Evolutionary conservation across 2,888 invertebrate genomes (phyloP).

Genomic region (Selenia dentaria): DNA sequence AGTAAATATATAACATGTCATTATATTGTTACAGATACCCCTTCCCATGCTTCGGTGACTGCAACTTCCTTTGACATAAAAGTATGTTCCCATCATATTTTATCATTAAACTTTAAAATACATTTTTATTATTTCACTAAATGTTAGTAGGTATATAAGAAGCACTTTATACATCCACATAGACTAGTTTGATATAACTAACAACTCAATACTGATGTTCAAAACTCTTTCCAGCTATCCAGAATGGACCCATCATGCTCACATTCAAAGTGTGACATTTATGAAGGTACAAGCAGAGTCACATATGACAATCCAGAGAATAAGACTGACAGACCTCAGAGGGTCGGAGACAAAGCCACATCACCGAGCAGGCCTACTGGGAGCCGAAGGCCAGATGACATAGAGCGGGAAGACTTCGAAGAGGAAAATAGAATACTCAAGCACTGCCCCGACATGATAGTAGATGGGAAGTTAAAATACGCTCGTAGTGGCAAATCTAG

Average conservation of each 20-base stretch:
- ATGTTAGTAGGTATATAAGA: too few relatives aligned
- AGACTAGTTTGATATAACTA: too few relatives aligned
- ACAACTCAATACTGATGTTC: too few relatives aligned
- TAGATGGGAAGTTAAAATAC: constrained; percentile 64
- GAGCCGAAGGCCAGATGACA: constrained; percentile 62
- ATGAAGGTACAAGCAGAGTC: constrained; percentile 52
- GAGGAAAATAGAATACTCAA: constrained; percentile 76
- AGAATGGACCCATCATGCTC: constrained; percentile 79
- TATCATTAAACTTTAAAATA: too few relatives aligned
- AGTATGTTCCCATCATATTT: background rate
- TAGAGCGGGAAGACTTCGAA: constrained; percentile 76
- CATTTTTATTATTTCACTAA: too few relatives aligned
- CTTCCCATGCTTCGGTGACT: background rate
- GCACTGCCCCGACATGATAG: constrained; percentile 69
- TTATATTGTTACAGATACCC: background rate
- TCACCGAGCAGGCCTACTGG: constrained; percentile 44
- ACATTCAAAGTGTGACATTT: constrained; percentile 61
- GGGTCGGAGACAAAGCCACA: constrained; percentile 45
- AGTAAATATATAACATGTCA: background rate
- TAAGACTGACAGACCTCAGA: constrained; percentile 65
- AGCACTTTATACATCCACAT: too few relatives aligned
- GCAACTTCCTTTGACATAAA: background rate
- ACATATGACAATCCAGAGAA: constrained; percentile 60
- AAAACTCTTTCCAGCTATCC: constrained; percentile 13
- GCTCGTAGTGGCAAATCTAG: constrained; percentile 69